Evolutionary conservation across 2,888 invertebrate genomes (phyloP), one percentile per base, ranked within the genome.

Genomic region (Pocota personata): DNA sequence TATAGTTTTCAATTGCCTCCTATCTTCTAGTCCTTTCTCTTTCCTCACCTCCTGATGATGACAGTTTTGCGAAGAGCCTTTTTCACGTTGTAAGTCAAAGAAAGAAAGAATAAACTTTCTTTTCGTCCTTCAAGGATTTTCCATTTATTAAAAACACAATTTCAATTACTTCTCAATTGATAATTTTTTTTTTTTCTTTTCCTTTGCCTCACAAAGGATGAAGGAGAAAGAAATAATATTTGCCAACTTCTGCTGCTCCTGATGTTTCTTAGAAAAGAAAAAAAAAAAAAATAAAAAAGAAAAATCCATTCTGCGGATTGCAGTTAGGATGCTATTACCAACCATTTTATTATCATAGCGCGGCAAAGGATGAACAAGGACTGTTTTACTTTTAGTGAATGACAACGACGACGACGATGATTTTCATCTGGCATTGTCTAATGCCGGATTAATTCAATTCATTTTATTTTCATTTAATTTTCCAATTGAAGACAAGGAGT

Each of bases 151-250:
- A 75, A 69, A 84, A 71, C 30, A 84, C 75, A 75, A 69, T 79
- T 79, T 69, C 79, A 79, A 84, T 84, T 79, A 84, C 58, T 52
- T 75, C 24, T 43, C 73, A 69, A 75, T 84, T 84, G 73, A 75
- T 79, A 71, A 73, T 48, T 71, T 14, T 14, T 40, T 37, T 24
- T 58, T 21, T 52, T 40, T 35, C 12, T 69, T 35, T 21, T 48
- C 14, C 40, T 52, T 24, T 21, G 30, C 21, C 37, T n/a, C 6
- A 4, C 48, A 27, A 43, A 27, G 27, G 40, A 50, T 35, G 40
- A 24, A 72, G 27, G 55, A 69, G 5, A 19, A 48, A 19, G 46
- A 24, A 46, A 30, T 35, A 66, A 46, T 21, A 60, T 57, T 50
- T 57, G 14, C 62, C 50, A 40, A 73, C 52, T 52, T 52, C 19